Evolutionary conservation across 2,888 invertebrate species (phyloP), one percentile per base, ranked within the genome.

Genomic region (Pseudanteris insignis): DNA sequence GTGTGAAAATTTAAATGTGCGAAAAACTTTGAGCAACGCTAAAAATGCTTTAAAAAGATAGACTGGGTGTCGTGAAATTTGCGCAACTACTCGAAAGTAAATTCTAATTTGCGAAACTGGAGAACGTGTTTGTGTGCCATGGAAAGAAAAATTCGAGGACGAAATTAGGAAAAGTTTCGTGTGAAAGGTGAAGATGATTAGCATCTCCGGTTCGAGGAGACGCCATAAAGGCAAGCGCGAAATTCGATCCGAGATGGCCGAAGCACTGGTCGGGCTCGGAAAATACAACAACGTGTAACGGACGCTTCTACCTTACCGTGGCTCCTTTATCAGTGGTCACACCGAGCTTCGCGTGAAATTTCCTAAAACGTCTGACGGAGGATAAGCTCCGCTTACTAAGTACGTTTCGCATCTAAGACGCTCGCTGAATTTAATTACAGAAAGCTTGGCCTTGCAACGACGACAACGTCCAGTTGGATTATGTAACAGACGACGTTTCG

Each of bases 331-430:
- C 53, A 55, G 29, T 51, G 38, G 55, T 18, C 59, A 14, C 50
- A 47, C 44, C 18, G n/a, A 47, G 47, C 36, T 51, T 34, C 58
- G 55, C 59, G 60, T 48, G 38, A 50, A 53, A 48, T 61, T 37
- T 58, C 29, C 54, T 25, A 46, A 40, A 47, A 46, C 40, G 50
- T 57, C 46, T 46, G 44, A 38, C 47, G 59, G 41, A 38, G 69
- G 66, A 70, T 70, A 73, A 72, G 74, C 73, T 71, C 70, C 64
- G 71, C 69, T 71, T 71, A 71, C 72, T 70, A 76, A 76, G 72
- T 78, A 74, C 74, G 74, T 76, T 79, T 75, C 74, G 75, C 77
- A 76, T 77, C 75, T 77, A 74, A 79, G 77, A 78, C 73, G 75
- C 70, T 72, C 64, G 58, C 37, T 37, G 57, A 65, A 62, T 65